phyloP scores from a whole-genome alignment of 2,113 vertebrate genomes.

The Pygoscelis antarcticus region DNA sequence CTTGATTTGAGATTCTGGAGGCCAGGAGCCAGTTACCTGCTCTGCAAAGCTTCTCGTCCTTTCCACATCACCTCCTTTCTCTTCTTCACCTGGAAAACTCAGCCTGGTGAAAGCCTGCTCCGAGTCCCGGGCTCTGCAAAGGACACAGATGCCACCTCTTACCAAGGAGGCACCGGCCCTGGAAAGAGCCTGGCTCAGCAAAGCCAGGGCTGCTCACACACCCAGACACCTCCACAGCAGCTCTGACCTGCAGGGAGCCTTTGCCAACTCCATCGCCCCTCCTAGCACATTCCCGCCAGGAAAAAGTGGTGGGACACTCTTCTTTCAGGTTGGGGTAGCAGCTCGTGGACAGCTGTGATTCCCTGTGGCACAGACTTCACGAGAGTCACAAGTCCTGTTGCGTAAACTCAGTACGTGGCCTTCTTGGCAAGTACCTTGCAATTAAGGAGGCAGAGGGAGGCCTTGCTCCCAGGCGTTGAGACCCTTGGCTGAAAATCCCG shows the following conservation, averaged over 20 bases:
- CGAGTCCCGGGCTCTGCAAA: neutral
- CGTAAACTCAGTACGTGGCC: accelerated
- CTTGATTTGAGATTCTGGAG: neutral
- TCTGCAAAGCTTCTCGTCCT: neutral
- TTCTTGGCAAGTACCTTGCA: neutral
- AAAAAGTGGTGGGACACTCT: neutral
- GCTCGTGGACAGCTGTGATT: neutral
- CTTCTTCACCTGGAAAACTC: neutral
- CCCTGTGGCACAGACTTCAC: neutral
- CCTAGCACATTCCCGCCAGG: neutral
- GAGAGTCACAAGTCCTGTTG: neutral
- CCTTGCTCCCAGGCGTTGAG: neutral
- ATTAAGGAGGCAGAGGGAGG: neutral
- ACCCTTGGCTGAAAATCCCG: neutral
- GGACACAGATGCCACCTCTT: neutral
- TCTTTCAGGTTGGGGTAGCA: neutral
- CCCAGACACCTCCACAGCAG: neutral
- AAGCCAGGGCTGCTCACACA: neutral
- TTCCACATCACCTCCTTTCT: neutral
- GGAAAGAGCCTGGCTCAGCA: neutral
- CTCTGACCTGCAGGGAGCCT: neutral
- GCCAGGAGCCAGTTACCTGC: neutral
- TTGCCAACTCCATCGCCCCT: neutral
- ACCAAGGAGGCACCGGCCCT: neutral
- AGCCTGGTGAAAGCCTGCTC: neutral